Evolutionary conservation across 2,888 invertebrate species (phyloP).

Genomic region (Galerucella pusilla): DNA sequence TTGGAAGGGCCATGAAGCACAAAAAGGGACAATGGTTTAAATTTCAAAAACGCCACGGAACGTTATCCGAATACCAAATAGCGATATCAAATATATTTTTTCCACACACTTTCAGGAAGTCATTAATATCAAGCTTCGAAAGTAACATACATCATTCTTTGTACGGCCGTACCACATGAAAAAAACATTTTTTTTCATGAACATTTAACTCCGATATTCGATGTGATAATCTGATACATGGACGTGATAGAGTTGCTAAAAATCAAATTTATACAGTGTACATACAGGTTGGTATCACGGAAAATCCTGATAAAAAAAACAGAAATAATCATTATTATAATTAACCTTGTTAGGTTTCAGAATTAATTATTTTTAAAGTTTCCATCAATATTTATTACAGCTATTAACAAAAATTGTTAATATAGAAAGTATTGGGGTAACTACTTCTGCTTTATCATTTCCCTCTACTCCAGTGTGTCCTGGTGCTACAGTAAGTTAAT

Average conservation of each 20-base stretch:
- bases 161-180: slow-evolving; percentile 30
- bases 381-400: no score
- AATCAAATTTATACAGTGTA: slow-evolving; percentile 18
- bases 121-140: slow-evolving; percentile 38
- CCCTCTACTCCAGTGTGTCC: no score
- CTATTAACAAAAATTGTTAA: no score
- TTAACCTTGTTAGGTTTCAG: not conserved
- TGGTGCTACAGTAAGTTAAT: no score
- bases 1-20: slow-evolving; percentile 4
- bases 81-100: slow-evolving; percentile 37
- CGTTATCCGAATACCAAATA: slow-evolving; percentile 33
- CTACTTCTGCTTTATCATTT: no score
- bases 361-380: not conserved
- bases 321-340: not conserved
- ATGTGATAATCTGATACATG: slow-evolving; percentile 30
- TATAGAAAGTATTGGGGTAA: no score
- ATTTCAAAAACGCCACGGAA: slow-evolving; percentile 38
- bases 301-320: not conserved
- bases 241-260: slow-evolving; percentile 31
- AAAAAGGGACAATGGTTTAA: slow-evolving; percentile 34
- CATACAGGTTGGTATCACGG: not conserved
- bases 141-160: slow-evolving; percentile 35
- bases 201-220: slow-evolving; percentile 28
- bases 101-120: slow-evolving; percentile 37
- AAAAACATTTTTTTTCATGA: slow-evolving; percentile 37